Evolutionary conservation across 2,888 invertebrate species (phyloP).

Genomic region (Ochlodes sylvanus): DNA sequence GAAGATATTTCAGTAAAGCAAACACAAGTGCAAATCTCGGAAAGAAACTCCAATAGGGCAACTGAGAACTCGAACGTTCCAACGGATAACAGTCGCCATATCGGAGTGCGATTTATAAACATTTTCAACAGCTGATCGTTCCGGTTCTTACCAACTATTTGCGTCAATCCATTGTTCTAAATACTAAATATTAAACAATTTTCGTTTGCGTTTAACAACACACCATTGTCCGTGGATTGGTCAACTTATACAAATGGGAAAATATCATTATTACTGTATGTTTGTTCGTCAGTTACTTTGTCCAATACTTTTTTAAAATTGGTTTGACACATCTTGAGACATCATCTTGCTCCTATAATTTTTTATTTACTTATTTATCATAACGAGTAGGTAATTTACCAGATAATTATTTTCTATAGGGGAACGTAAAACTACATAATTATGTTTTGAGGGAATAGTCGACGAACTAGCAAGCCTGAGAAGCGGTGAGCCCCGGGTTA

Average conservation of each 20-base stretch:
- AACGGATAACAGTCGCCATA: conserved; percentile 63
- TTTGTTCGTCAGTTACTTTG: neutral
- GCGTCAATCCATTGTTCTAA: conserved; percentile 70
- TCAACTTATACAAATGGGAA: conserved; percentile 9
- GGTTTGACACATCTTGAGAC: too few species aligned
- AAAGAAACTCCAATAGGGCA: conserved; percentile 16
- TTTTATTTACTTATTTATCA: too few species aligned
- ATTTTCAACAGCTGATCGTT: conserved; percentile 78
- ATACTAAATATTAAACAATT: conserved; percentile 34
- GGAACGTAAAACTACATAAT: too few species aligned
- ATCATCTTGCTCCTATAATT: too few species aligned
- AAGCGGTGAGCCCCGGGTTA: too few species aligned
- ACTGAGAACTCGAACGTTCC: conserved; percentile 5
- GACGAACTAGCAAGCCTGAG: too few species aligned
- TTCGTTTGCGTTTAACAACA: conserved; percentile 21
- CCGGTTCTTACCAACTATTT: conserved; percentile 64
- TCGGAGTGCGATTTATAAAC: conserved; percentile 74
- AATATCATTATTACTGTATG: neutral
- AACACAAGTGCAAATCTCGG: conserved; percentile 7
- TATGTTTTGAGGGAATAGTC: too few species aligned
- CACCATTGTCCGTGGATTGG: conserved; percentile 12
- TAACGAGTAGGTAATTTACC: too few species aligned
- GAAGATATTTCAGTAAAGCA: conserved; percentile 7
- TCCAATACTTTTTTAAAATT: too few species aligned
- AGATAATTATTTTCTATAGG: too few species aligned